phyloP scores from a whole-genome alignment of 2,797 vertebrate genomes.

The Hyperoplus lanceolatus region DNA sequence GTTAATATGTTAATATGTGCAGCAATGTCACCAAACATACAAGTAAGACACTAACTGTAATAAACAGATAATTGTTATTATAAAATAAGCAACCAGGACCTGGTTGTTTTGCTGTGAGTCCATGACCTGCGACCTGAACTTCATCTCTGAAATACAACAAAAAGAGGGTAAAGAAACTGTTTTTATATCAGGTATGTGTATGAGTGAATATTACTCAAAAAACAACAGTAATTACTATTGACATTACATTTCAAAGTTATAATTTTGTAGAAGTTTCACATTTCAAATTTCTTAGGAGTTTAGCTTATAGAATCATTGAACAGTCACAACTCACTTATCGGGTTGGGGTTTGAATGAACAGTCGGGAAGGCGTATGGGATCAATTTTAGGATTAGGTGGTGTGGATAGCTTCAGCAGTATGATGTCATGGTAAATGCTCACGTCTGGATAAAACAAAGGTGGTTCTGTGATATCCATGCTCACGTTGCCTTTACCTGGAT shows the following conservation, averaged over 20 bases:
- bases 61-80: no score
- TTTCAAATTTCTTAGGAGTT: neutral
- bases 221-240: neutral
- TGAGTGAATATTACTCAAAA: neutral
- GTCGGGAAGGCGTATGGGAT: accelerated
- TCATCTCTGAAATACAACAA: neutral
- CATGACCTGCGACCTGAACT: neutral
- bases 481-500: neutral
- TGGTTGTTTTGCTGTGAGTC: accelerated
- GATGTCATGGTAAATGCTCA: neutral
- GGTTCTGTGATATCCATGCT: accelerated
- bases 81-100: neutral
- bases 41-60: neutral
- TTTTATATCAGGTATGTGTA: neutral
- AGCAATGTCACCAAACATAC: neutral
- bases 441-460: neutral
- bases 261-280: neutral
- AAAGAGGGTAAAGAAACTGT: accelerated
- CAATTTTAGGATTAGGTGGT: accelerated
- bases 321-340: accelerated
- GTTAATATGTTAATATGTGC: neutral
- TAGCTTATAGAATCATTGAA: neutral
- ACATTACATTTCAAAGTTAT: neutral
- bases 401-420: neutral
- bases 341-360: accelerated